Percentiles rank a stretch among this genome's conserved stretches.
These are phyloP conservation scores for Bucco capensis DNA, from an alignment of 2,113 vertebrate species.

Conservation along the genomic window DNA sequence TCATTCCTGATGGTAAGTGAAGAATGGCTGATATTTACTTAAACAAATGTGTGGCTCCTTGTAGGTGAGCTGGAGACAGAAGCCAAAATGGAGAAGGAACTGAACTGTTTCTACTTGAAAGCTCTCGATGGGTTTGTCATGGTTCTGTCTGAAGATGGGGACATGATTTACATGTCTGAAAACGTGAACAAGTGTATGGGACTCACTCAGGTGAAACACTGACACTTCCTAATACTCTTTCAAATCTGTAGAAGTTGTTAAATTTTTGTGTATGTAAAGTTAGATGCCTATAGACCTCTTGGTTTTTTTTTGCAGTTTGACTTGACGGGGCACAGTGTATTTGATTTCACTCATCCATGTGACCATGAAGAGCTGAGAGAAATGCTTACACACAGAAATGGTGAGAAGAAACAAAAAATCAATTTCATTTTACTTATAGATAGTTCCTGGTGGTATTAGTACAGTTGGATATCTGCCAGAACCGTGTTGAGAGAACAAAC, in stretches of 20 bases:
- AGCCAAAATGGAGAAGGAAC: constrained; percentile 86
- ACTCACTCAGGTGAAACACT: constrained; percentile 87
- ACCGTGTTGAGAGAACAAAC: background rate
- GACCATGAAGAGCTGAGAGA: constrained; percentile 97
- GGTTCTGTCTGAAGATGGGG: constrained; percentile 96
- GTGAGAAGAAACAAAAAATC: constrained; percentile 73
- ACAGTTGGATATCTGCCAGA: background rate
- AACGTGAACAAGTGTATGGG: constrained; percentile 97
- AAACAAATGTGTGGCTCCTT: constrained; percentile 9
- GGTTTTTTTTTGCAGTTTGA: constrained; percentile 83
- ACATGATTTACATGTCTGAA: constrained; percentile 95
- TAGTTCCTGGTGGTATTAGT: constrained; percentile 11
- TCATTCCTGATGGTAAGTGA: background rate
- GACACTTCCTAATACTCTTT: background rate
- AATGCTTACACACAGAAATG: constrained; percentile 90
- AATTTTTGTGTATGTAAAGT: background rate
- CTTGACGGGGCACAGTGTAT: constrained; percentile 93
- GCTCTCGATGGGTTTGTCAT: constrained; percentile 97
- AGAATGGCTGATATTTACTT: background rate
- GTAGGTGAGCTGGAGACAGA: constrained; percentile 77
- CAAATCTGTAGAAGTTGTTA: background rate
- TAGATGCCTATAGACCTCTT: constrained; percentile 14
- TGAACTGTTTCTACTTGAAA: constrained; percentile 92
- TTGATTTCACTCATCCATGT: constrained; percentile 96
- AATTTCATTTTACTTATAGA: constrained; percentile 35